A percentile compares a stretch with the other conserved stretches of the same genome.
Evolutionary conservation across 2,888 invertebrate species (phyloP).

Genomic region (Helleia helle): DNA sequence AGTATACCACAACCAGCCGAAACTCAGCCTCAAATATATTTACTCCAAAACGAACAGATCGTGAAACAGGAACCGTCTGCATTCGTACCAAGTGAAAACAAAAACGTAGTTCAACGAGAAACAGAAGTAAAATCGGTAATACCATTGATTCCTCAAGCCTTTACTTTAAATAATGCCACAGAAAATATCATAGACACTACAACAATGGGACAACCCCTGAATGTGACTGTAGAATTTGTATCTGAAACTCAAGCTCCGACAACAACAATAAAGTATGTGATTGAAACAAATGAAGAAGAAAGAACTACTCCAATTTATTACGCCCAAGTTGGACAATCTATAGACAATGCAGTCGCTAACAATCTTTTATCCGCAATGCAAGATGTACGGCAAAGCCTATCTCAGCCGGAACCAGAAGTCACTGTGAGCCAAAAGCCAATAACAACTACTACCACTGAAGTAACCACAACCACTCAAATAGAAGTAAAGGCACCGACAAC

Average conservation of each 20-base stretch:
- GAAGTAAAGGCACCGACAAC: constrained; percentile 13
- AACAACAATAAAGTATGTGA: constrained; percentile 42
- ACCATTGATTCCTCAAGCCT: constrained; percentile 41
- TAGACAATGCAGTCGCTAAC: constrained; percentile 47
- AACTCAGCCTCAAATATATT: constrained; percentile 31
- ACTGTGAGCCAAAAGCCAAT: constrained; percentile 45
- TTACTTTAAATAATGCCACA: constrained; percentile 34
- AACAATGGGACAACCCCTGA: constrained; percentile 33
- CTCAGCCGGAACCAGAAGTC: constrained; percentile 55
- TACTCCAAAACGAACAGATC: constrained; percentile 46
- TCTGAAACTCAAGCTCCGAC: constrained; percentile 40
- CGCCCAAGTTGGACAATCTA: constrained; percentile 56
- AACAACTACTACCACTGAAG: constrained; percentile 39
- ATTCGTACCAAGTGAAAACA: constrained; percentile 35
- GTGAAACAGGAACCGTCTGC: constrained; percentile 35
- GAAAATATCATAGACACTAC: constrained; percentile 36
- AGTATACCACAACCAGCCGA: constrained; percentile 23
- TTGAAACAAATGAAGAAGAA: constrained; percentile 38
- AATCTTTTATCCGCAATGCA: constrained; percentile 75
- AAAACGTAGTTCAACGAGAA: constrained; percentile 54
- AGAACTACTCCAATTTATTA: constrained; percentile 60
- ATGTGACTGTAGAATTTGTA: constrained; percentile 35
- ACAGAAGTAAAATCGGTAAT: constrained; percentile 46
- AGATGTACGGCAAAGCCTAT: constrained; percentile 67
- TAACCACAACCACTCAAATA: constrained; percentile 20